Conservation (phyloP, 1,140 invertebrate species). For the Heterodera carotae region DNA sequence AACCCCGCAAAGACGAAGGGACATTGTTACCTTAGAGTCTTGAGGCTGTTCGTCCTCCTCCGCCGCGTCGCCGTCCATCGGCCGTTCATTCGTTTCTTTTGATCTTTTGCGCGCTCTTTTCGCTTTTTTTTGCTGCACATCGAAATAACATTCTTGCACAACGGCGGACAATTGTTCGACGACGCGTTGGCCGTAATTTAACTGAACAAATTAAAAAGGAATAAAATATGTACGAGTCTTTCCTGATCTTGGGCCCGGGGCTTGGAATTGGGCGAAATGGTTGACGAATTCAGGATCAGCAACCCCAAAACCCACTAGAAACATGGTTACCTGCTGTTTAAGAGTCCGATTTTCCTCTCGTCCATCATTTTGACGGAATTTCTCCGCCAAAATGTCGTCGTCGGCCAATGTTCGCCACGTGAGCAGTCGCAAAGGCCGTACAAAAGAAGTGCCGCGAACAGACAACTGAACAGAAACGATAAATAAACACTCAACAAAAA, state of each 20-base stretch:
- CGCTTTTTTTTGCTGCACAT: not conserved
- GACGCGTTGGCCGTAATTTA: not conserved
- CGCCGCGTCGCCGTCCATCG: not conserved
- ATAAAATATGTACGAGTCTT: no score
- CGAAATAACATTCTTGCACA: slow-evolving; percentile 15
- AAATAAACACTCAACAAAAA: no score
- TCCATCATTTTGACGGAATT: not conserved
- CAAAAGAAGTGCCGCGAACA: slow-evolving; percentile 17
- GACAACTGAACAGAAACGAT: slow-evolving; percentile 27
- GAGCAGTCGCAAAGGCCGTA: not conserved
- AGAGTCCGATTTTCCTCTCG: not conserved
- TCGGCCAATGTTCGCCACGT: not conserved
- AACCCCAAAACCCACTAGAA: no score
- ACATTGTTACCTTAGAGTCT: not conserved
- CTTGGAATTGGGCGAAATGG: no score
- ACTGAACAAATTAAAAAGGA: no score
- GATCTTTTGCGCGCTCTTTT: not conserved
- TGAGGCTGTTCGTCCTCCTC: not conserved
- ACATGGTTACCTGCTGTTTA: not conserved
- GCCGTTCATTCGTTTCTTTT: not conserved
- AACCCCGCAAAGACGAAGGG: no score
- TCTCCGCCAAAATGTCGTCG: not conserved
- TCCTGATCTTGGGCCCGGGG: no score
- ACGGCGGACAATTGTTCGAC: slow-evolving; percentile 7
- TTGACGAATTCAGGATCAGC: no score